Evolutionary conservation across 2,113 vertebrate genomes (phyloP), one percentile per base, ranked within the genome.

Genomic region (Illadopsis cleaveri): DNA sequence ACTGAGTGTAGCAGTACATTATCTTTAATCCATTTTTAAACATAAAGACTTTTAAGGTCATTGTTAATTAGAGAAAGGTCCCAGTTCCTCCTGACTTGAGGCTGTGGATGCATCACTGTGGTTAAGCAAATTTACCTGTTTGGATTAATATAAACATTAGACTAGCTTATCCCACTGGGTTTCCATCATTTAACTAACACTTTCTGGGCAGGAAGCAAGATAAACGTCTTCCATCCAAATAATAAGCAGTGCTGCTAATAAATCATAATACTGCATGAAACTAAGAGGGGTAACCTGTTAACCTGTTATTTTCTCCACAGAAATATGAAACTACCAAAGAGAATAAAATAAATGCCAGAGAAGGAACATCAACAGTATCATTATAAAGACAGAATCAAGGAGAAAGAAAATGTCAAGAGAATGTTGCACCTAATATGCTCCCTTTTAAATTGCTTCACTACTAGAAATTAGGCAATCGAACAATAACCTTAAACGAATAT

Each of bases 121-220:
- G 78, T 87, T 83, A 92, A 92, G 54, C 30, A 93, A 92, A 82
- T 96, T 87, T 95, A 91, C 84, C 73, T 90, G 56, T 76, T 79
- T 69, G 44, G 35, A 90, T 91, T 97, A 89, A 90, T 69, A 89
- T 21, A 90, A 89, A 93, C 56, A 93, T 93, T 56, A 82, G 57
- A 79, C 44, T 79, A 86, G 13, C n/a, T 84, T 82, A 72, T 94
- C 28, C 48, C 58, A 62, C 25, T 31, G 84, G 66, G 42, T 82
- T 94, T 94, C 37, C 27, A 35, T 54, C 62, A 87, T 85, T 95
- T 91, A 68, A 50, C 65, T 72, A 48, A n/a, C 40, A 42, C 35
- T 69, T 87, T 94, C 56, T 80, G 65, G 44, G 31, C 25, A 79
- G 37, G 50, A 93, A 78, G 58, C 20, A 87, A 87, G 86, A 94